Evolutionary conservation across 2,888 invertebrate species (phyloP), one percentile per base, ranked within the genome.

Genomic region (Noctua comes): DNA sequence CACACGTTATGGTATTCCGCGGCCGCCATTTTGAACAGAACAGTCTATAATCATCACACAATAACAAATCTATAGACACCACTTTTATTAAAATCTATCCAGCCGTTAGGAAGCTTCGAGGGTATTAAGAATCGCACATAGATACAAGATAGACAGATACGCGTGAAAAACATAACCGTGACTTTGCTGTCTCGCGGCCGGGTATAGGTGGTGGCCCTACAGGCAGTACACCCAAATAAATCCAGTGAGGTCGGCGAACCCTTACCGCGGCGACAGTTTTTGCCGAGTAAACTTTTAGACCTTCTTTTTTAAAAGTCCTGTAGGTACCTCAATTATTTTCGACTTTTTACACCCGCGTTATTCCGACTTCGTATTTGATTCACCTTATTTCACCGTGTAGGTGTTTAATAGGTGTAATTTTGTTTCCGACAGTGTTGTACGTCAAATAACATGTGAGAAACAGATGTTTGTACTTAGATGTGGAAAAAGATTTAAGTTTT

Each of bases 251-350:
- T 95, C 95, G 91, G 87, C 93, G 93, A 94, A 94, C 94, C 91
- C 89, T 86, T 83, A 85, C 91, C 88, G 88, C 92, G 91, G 92
- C 93, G 96, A 95, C 95, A 95, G 93, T 96, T 96, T 96, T 97
- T 96, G 95, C 93, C 68, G 80, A 89, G 91, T 87, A 90, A 92
- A 91, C 92, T 94, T 94, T 95, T 95, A 94, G 93, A 93, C 91
- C 92, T 95, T 93, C 88, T 91, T 92, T 92, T 92, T 92, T 89
- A 88, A 89, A 88, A 84, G 83, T 86, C 90, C 91, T 91, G 91
- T 91, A 90, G 88, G 90, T 93, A 91, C 93, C 93, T 93, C 96
- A 96, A 96, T 96, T 96, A 96, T 96, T 96, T 95, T 93, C 91
- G 92, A 95, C 93, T 96, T 96, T 96, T 96, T 96, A 93, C 93